Evolutionary conservation across 92 coral and sea anemone species (phyloP).

Genomic region (Anthopleura xanthogrammica): DNA sequence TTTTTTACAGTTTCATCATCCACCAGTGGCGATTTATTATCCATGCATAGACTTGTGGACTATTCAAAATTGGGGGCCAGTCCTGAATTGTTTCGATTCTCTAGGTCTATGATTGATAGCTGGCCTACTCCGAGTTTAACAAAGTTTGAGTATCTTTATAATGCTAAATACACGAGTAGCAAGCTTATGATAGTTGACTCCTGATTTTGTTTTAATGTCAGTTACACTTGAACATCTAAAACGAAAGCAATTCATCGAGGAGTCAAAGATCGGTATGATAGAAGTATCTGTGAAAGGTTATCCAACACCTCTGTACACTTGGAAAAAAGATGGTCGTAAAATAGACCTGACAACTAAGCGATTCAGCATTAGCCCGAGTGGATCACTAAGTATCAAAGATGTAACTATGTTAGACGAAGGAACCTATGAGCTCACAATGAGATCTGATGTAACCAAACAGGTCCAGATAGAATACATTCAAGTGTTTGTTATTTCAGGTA

Average conservation of each 20-base stretch:
- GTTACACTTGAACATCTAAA: not conserved
- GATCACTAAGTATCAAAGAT: slow-evolving; percentile 18
- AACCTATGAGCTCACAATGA: not conserved
- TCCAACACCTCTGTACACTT: slow-evolving; percentile 17
- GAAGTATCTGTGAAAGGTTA: slow-evolving; percentile 1
- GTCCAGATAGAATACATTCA: not conserved
- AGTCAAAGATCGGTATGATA: slow-evolving; percentile 15
- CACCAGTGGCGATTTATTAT: too few relatives aligned
- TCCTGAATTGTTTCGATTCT: too few relatives aligned
- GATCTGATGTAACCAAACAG: not conserved
- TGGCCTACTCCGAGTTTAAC: too few relatives aligned
- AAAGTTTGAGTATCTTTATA: not conserved
- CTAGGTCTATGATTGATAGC: too few relatives aligned
- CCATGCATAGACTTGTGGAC: too few relatives aligned
- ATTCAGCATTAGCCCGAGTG: slow-evolving; percentile 31
- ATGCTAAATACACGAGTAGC: not conserved
- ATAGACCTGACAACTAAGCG: slow-evolving; percentile 9
- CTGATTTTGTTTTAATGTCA: not conserved
- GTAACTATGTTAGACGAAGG: slow-evolving; percentile 22
- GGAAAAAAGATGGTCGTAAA: slow-evolving; percentile 20
- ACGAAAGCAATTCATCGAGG: slow-evolving; percentile 6
- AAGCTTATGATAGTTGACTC: not conserved
- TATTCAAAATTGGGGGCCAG: too few relatives aligned
- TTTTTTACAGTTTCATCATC: not conserved
- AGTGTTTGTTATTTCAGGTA: slow-evolving; percentile 15